Conservation (phyloP, 2,888 invertebrate genomes). For the Temnothorax ravouxi region DNA sequence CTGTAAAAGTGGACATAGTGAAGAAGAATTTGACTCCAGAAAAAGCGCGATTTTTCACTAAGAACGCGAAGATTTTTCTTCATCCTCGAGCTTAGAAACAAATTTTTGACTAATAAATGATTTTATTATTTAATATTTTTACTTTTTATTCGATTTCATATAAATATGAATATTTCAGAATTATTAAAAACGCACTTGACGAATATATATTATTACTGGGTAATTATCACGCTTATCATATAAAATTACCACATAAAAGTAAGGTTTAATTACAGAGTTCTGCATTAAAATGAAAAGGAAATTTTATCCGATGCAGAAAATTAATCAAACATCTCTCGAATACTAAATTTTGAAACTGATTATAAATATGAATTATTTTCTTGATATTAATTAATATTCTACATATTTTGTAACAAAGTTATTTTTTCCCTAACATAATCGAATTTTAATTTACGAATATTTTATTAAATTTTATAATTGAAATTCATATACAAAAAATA, state of each 20-base stretch:
- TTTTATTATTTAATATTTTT: constrained; percentile 1
- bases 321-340: background rate
- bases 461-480: background rate
- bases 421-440: background rate
- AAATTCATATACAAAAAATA: background rate
- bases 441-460: background rate
- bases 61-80: background rate
- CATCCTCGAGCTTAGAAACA: background rate
- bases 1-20: background rate
- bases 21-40: constrained; percentile 9
- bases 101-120: background rate
- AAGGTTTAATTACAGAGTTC: background rate
- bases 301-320: background rate
- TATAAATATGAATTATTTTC: background rate
- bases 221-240: constrained; percentile 13
- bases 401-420: background rate
- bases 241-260: background rate
- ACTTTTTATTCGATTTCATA: background rate
- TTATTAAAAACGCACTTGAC: background rate
- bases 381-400: background rate
- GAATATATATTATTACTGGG: background rate
- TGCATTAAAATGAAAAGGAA: background rate
- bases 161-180: background rate
- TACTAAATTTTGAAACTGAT: background rate
- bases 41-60: background rate